Evolutionary conservation across 2,797 vertebrate species (phyloP).

Genomic region (Siniperca obscura): DNA sequence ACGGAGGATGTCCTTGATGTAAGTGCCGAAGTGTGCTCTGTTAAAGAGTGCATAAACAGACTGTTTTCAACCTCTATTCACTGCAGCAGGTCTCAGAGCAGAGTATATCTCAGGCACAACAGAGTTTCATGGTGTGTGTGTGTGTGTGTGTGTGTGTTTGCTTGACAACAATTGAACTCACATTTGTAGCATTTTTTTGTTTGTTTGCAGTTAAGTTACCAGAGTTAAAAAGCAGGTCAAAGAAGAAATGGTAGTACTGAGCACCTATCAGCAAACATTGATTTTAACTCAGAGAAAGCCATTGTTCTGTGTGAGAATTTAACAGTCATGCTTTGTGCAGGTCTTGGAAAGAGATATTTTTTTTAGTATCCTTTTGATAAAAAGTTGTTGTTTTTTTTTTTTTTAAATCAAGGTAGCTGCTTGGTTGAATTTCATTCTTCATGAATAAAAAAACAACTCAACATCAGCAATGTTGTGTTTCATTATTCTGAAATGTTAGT

Average conservation of each 20-base stretch:
- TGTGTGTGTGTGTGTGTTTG: neutral
- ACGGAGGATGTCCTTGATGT: slow-evolving; percentile 98
- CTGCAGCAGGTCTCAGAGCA: slow-evolving; percentile 8
- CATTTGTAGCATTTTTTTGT: neutral
- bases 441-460: neutral
- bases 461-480: neutral
- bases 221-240: neutral
- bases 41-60: neutral
- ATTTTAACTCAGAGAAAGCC: neutral
- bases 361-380: neutral
- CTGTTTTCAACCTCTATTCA: slow-evolving; percentile 11
- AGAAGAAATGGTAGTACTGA: too few relatives aligned
- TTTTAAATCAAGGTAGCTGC: neutral
- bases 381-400: neutral
- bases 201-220: neutral
- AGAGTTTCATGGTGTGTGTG: neutral
- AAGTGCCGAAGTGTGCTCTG: slow-evolving; percentile 30
- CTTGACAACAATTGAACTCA: neutral
- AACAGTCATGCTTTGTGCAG: neutral
- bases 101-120: neutral
- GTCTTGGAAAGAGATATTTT: neutral
- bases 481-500: neutral
- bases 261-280: neutral
- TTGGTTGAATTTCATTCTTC: neutral
- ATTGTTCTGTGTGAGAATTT: neutral